Percentiles rank a stretch among this genome's conserved stretches.
Conservation (phyloP, 2,888 invertebrate genomes). For the Tetragonisca angustula region DNA sequence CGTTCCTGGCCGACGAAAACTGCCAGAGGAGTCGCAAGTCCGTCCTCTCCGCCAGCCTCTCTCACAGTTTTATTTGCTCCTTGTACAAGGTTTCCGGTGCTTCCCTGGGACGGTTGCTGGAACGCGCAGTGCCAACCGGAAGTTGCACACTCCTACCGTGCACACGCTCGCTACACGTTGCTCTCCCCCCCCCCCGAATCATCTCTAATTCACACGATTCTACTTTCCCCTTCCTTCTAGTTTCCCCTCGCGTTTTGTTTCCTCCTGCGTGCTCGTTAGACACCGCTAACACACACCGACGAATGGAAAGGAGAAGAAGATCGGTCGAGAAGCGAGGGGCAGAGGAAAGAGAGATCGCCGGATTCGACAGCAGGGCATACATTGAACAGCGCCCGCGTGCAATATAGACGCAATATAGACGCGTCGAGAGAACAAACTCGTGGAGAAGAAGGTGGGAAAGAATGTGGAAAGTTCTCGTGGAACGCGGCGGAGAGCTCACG, state of each 20-base stretch:
- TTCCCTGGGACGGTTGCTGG: constrained; percentile 31
- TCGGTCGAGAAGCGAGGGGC: background rate
- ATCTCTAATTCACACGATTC: constrained; percentile 66
- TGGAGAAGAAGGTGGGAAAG: background rate
- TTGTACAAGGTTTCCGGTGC: constrained; percentile 18
- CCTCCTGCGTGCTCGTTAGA: too few relatives aligned
- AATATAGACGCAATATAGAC: background rate
- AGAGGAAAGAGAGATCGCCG: background rate
- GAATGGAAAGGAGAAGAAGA: background rate
- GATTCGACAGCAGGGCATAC: constrained; percentile 7
- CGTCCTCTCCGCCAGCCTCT: background rate
- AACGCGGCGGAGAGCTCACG: background rate
- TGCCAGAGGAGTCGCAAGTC: constrained; percentile 18
- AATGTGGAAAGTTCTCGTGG: constrained; percentile 1
- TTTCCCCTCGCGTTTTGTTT: background rate
- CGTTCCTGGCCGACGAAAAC: constrained; percentile 14
- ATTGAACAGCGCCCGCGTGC: constrained; percentile 18
- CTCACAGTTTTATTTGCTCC: constrained; percentile 64
- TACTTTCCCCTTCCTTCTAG: background rate
- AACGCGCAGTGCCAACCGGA: constrained; percentile 53
- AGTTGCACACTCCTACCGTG: constrained; percentile 38
- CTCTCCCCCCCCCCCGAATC: constrained; percentile 49
- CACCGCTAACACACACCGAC: too few relatives aligned
- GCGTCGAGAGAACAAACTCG: background rate
- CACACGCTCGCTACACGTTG: constrained; percentile 9